Base-by-base conservation (phyloP, 2,113 vertebrate species). In the Daubentonia madagascariensis region DNA sequence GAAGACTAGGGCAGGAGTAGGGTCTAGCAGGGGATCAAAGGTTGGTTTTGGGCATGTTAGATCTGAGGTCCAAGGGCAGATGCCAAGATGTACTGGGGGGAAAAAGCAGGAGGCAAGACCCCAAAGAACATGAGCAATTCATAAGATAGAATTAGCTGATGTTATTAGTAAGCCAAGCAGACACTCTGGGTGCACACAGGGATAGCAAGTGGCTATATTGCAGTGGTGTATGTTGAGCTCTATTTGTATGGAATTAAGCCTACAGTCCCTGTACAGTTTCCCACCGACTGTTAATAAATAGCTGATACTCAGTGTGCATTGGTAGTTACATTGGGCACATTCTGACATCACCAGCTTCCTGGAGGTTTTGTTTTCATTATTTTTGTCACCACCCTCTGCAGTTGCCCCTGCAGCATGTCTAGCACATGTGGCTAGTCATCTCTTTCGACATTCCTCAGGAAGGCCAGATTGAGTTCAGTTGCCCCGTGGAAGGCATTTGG, bases 161-260 rank as follows among this genome's bases (percentile, higher is more conserved):
- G 6, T 54, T 4, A 6, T 25, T 12, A 1, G 0, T 2, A 22
- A n/a, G 37, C 18, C 3, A 13, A 20, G 3, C 1, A 0, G 5
- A 8, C 30, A 2, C 35, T 43, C 25, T 0, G 10, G 8, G 4
- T 4, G 35, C 37, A 5, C 2, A 9, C 57, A 11, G 79, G 52
- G 22, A 13, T 40, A 2, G n/a, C n/a, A 20, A 7, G 45, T 2
- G 43, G n/a, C 57, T 1, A 3, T 7, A 57, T 6, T 57, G 54
- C 54, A 61, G 59, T 61, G 59, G 59, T 9, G 3, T 0, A 23
- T 14, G 50, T 35, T 7, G 40, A 28, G 52, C 59, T 45, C 1
- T 11, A 2, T 5, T 5, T 43, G 3, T 35, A 0, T 8, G 61
- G 65, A 48, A 14, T 5, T 3, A 10, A 17, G 0, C 25, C 61